These are phyloP conservation scores for Aegypius monachus DNA, from an alignment of 2,113 vertebrate genomes.

Conservation along the genomic window DNA sequence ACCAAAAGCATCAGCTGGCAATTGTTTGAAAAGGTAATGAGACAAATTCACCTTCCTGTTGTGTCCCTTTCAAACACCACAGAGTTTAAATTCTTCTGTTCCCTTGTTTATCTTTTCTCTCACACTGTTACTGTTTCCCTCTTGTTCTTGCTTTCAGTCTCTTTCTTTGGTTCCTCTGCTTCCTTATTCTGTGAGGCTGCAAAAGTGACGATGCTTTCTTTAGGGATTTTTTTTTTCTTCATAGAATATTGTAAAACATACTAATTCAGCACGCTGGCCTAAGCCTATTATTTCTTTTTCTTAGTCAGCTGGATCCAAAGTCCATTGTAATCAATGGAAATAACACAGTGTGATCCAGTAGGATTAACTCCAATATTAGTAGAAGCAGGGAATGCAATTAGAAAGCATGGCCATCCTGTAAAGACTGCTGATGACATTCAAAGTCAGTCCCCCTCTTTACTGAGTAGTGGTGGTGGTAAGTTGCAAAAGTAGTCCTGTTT, in stretches of 20 bases:
- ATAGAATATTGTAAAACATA: background rate
- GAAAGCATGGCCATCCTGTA: background rate
- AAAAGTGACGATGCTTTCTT: background rate
- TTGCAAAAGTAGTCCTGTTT: background rate
- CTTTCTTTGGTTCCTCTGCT: background rate
- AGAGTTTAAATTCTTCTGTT: background rate
- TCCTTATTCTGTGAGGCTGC: background rate
- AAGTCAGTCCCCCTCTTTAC: background rate
- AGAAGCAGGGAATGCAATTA: background rate
- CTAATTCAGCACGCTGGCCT: background rate
- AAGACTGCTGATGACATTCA: background rate
- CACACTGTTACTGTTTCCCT: background rate
- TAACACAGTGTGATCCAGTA: background rate
- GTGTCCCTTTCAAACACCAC: background rate
- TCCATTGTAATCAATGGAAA: background rate
- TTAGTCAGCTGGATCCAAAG: background rate
- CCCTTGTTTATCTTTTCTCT: background rate
- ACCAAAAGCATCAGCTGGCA: background rate
- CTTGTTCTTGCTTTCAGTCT: background rate
- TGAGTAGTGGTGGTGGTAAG: background rate
- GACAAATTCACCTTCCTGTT: background rate
- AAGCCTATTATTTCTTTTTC: background rate
- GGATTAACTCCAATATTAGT: background rate
- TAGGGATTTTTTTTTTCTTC: background rate
- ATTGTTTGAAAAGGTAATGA: background rate